Evolutionary conservation across 2,888 invertebrate species (phyloP).

Genomic region (Sepiola atlantica): DNA sequence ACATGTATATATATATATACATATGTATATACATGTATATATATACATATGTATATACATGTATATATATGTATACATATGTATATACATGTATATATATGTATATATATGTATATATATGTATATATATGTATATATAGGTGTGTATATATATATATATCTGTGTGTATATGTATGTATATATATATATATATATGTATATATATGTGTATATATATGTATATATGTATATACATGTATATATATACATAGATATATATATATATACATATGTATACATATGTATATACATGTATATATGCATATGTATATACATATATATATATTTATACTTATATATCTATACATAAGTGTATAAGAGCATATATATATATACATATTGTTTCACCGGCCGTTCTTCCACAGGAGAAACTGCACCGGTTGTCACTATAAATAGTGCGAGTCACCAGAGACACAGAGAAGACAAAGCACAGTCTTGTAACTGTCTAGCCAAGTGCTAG

Average conservation of each 20-base stretch:
- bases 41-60: neutral
- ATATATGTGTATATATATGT: no score
- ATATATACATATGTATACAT: neutral
- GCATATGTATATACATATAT: no score
- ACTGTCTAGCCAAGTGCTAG: no score
- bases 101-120: neutral
- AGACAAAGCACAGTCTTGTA: no score
- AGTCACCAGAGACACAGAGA: no score
- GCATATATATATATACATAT: neutral
- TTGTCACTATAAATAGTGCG: no score
- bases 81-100: neutral
- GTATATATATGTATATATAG: neutral
- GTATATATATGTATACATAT: neutral
- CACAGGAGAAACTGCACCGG: no score
- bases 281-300: neutral
- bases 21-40: neutral
- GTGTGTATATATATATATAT: no score
- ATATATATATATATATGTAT: no score
- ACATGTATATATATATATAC: neutral
- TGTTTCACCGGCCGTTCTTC: no score
- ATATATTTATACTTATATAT: no score
- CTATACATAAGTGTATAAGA: neutral
- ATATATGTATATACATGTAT: neutral
- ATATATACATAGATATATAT: neutral
- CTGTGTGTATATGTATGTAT: no score